A percentile compares a stretch with the other conserved stretches of the same genome.
phyloP scores from a whole-genome alignment of 2,888 invertebrate species.

The Danaus chrysippus region DNA sequence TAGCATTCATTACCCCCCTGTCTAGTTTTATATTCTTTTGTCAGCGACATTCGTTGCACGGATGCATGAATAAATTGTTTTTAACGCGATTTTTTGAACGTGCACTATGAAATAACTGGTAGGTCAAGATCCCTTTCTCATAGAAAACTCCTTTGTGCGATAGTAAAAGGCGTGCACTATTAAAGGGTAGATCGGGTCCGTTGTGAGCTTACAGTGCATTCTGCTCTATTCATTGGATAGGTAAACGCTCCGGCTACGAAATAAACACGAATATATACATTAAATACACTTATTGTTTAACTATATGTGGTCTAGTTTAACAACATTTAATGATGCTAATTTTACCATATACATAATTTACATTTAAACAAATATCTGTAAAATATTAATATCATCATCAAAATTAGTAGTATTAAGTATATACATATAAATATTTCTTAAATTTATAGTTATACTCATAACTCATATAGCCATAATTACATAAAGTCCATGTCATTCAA shows the following conservation, averaged over 20 bases:
- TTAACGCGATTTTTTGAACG: slow-evolving; percentile 57
- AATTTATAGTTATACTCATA: too few relatives aligned
- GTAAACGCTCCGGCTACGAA: slow-evolving; percentile 9
- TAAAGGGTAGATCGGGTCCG: slow-evolving; percentile 68
- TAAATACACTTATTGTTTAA: too few relatives aligned
- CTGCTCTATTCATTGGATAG: slow-evolving; percentile 31
- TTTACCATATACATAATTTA: too few relatives aligned
- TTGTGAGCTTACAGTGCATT: slow-evolving; percentile 35
- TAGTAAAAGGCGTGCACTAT: slow-evolving; percentile 74
- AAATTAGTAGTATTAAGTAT: too few relatives aligned
- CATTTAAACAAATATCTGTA: too few relatives aligned
- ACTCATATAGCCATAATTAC: not conserved
- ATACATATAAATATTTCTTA: not conserved
- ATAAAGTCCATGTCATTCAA: slow-evolving; percentile 2
- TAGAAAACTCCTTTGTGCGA: slow-evolving; percentile 71
- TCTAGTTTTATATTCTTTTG: slow-evolving; percentile 77
- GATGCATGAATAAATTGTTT: slow-evolving; percentile 77
- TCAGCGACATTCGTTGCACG: slow-evolving; percentile 65
- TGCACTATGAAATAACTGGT: slow-evolving; percentile 73
- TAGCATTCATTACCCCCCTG: slow-evolving; percentile 77
- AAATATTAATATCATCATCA: too few relatives aligned
- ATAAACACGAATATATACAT: too few relatives aligned
- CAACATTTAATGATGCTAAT: too few relatives aligned
- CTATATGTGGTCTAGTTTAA: too few relatives aligned
- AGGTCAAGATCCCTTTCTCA: slow-evolving; percentile 79